These are phyloP conservation scores for Harpalus rufipes DNA, from an alignment of 2,888 invertebrate genomes.

Conservation along the genomic window DNA sequence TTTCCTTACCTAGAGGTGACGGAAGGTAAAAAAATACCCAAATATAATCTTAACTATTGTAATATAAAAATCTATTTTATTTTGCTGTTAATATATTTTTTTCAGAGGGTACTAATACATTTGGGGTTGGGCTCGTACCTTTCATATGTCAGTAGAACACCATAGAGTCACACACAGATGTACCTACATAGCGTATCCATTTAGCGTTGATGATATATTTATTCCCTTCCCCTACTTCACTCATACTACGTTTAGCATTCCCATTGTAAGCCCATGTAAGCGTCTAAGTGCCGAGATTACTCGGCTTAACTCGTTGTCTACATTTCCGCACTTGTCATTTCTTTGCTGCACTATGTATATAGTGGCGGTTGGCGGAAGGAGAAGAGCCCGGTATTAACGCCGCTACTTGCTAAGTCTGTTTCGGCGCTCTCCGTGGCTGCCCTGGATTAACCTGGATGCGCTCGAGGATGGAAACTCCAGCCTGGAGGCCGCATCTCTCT, in stretches of 20 bases:
- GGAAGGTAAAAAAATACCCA: too few relatives aligned
- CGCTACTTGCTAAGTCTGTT: constrained; percentile 65
- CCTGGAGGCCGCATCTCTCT: background rate
- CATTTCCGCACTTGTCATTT: constrained; percentile 66
- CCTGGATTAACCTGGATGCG: constrained; percentile 55
- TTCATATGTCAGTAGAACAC: too few relatives aligned
- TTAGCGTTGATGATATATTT: background rate
- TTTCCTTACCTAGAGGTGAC: too few relatives aligned
- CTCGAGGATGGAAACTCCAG: too few relatives aligned
- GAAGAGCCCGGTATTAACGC: constrained; percentile 29
- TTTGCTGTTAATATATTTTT: too few relatives aligned
- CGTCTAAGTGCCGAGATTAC: constrained; percentile 13
- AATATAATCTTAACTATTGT: too few relatives aligned
- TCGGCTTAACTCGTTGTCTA: constrained; percentile 22
- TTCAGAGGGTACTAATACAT: too few relatives aligned
- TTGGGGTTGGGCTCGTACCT: too few relatives aligned
- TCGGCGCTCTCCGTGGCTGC: constrained; percentile 36
- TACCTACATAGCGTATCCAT: background rate
- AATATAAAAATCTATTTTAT: too few relatives aligned
- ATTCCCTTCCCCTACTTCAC: background rate
- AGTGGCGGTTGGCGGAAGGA: constrained; percentile 9
- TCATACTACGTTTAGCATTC: background rate
- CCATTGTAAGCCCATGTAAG: background rate
- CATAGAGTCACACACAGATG: too few relatives aligned
- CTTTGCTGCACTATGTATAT: constrained; percentile 63